Conservation (phyloP, 2,888 invertebrate species). For the Balanococcus diminutus region DNA sequence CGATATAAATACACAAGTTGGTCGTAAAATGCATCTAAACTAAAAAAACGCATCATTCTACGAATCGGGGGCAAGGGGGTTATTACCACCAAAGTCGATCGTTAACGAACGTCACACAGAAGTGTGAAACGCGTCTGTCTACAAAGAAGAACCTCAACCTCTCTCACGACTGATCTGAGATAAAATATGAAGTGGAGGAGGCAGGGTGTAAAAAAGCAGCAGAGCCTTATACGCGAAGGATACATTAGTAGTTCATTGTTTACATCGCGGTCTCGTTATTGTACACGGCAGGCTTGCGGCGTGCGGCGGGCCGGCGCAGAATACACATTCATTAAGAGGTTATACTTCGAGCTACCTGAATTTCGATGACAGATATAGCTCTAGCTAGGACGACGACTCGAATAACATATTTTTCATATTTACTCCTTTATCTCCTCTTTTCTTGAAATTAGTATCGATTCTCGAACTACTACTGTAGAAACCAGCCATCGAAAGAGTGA, state of each 20-base stretch:
- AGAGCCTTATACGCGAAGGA: no score
- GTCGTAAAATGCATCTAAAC: background rate
- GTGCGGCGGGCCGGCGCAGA: background rate
- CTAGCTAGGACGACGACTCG: background rate
- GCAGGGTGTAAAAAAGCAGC: background rate
- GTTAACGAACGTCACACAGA: slow-evolving; percentile 7
- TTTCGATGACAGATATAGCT: background rate
- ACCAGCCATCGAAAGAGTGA: background rate
- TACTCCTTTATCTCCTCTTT: background rate
- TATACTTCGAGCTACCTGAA: slow-evolving; percentile 6
- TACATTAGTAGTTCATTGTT: slow-evolving; percentile 49
- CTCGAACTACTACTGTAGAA: background rate
- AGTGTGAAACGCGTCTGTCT: background rate
- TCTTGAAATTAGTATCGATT: background rate
- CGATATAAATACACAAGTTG: background rate
- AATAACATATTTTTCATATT: background rate
- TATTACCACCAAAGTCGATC: background rate
- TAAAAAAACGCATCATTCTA: background rate
- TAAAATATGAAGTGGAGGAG: background rate
- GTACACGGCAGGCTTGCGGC: background rate
- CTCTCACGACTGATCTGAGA: background rate
- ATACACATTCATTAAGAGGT: slow-evolving; percentile 39
- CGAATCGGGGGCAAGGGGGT: background rate
- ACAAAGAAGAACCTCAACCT: background rate
- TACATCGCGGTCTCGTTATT: slow-evolving; percentile 11